phyloP scores from a whole-genome alignment of 2,888 invertebrate species.

The Alcis repandata region DNA sequence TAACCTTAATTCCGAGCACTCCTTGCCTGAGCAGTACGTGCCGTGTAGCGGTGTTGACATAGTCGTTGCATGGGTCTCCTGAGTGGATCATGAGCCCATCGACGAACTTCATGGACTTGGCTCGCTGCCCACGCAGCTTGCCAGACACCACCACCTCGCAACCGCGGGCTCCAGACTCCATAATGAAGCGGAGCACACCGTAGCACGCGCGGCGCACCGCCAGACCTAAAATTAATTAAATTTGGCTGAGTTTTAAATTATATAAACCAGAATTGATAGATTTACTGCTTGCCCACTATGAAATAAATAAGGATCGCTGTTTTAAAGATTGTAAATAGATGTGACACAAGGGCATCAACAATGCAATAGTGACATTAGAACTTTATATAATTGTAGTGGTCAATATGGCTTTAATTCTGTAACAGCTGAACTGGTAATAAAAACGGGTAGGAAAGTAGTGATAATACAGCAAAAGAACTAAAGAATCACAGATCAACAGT shows the following conservation, averaged over 20 bases:
- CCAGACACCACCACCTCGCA: slow-evolving; percentile 99
- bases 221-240: slow-evolving; percentile 75
- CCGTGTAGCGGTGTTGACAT: slow-evolving; percentile 98
- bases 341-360: no score
- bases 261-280: no score
- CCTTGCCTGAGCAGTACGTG: slow-evolving; percentile 98
- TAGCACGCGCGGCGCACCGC: slow-evolving; percentile 97
- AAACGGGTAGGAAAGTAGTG: no score
- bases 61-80: slow-evolving; percentile 99
- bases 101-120: slow-evolving; percentile 99
- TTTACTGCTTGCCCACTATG: no score
- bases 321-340: no score
- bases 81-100: slow-evolving; percentile 99
- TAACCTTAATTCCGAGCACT: slow-evolving; percentile 92
- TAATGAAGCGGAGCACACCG: slow-evolving; percentile 99
- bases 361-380: no score
- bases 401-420: no score
- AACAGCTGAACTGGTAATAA: no score
- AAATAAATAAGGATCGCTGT: no score
- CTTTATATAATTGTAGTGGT: no score
- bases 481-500: neutral
- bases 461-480: neutral
- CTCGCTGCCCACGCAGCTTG: slow-evolving; percentile 99
- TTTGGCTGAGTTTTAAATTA: no score
- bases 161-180: slow-evolving; percentile 98